phyloP scores from a whole-genome alignment of 1,140 invertebrate species.

The Drosophila gunungcola region DNA sequence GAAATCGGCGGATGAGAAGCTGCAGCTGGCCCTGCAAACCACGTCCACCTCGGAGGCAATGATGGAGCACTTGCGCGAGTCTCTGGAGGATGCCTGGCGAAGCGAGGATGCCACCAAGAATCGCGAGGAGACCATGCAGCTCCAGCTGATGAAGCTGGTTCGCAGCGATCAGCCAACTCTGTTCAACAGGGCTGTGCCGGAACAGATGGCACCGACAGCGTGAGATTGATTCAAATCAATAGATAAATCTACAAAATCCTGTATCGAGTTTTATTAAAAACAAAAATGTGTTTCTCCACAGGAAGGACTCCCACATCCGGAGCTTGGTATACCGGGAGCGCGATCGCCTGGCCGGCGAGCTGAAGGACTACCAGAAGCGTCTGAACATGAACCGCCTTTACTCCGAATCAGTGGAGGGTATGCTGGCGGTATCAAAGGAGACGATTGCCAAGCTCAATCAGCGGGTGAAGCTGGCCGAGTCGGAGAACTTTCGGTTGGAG shows the following conservation, averaged over 20 bases:
- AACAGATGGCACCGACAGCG: neutral
- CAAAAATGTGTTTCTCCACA: neutral
- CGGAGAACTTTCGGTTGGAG: conserved; percentile 16
- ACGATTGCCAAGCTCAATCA: neutral
- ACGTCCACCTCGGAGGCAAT: conserved; percentile 38
- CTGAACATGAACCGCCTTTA: conserved; percentile 79
- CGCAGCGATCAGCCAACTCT: neutral
- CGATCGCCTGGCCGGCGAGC: conserved; percentile 84
- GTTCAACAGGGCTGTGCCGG: neutral
- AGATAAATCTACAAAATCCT: no score
- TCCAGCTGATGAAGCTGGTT: neutral
- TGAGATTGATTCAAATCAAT: neutral
- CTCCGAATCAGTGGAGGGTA: conserved; percentile 78
- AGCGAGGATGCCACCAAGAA: conserved; percentile 29
- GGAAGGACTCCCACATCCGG: conserved; percentile 12
- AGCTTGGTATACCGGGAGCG: conserved; percentile 79
- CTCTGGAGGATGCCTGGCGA: conserved; percentile 61
- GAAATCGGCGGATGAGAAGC: conserved; percentile 35
- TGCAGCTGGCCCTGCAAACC: conserved; percentile 36
- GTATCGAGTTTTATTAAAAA: neutral
- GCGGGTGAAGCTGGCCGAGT: conserved; percentile 3
- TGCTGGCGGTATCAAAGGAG: conserved; percentile 11
- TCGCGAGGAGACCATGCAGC: conserved; percentile 10
- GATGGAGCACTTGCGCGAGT: conserved; percentile 39
- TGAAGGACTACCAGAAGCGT: conserved; percentile 83